Conservation (phyloP, 2,888 invertebrate genomes). For the Tipula helvola region DNA sequence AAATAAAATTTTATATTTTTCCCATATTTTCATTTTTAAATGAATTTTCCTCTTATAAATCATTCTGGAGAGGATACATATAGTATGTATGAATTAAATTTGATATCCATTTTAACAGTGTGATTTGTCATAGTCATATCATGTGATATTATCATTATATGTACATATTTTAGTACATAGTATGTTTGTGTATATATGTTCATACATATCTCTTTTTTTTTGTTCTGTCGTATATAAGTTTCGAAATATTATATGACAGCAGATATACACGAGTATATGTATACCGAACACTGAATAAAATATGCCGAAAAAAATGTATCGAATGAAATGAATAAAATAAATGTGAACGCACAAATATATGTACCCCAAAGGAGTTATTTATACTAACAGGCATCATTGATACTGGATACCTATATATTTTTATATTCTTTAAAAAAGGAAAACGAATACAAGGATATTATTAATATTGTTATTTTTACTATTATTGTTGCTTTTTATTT, state of each 20-base stretch:
- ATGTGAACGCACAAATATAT: slow-evolving; percentile 12
- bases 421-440: not conserved
- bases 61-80: slow-evolving; percentile 1
- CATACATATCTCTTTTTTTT: not conserved
- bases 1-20: not conserved
- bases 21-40: not conserved
- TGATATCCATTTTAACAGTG: slow-evolving; percentile 11
- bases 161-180: not conserved
- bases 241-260: not conserved
- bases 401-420: slow-evolving; percentile 12
- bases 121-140: slow-evolving; percentile 11
- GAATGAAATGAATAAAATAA: slow-evolving; percentile 10
- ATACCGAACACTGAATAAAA: not conserved
- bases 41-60: slow-evolving; percentile 7
- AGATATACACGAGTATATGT: not conserved
- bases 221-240: not conserved
- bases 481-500: slow-evolving; percentile 8
- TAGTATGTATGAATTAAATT: slow-evolving; percentile 7
- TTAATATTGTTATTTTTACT: not conserved
- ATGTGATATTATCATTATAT: slow-evolving; percentile 10
- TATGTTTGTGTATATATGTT: not conserved
- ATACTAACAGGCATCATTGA: slow-evolving; percentile 21
- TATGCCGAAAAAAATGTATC: slow-evolving; percentile 4
- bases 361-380: slow-evolving; percentile 22
- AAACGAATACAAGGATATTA: not conserved